Evolutionary conservation across 2,797 vertebrate genomes (phyloP), one percentile per base, ranked within the genome.

Genomic region (Pipistrellus kuhlii): DNA sequence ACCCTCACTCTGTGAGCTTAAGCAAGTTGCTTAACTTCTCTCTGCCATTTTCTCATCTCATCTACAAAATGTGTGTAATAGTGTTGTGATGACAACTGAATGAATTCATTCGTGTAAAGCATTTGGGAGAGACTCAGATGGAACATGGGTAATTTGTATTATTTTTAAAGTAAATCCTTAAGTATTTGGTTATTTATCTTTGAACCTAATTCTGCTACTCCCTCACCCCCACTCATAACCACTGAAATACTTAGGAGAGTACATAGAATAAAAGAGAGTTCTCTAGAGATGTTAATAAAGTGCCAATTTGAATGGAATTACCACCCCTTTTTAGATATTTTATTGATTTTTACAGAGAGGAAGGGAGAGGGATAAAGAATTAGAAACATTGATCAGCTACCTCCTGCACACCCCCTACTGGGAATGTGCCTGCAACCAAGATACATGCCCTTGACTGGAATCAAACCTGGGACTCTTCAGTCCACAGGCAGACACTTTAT

Each of bases 131-230:
- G 17, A 92, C 73, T 48, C 27, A 66, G 5, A 18, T 64, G 38
- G 9, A 94, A 82, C 27, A 68, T 10, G 85, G 15, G 20, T 75
- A 73, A 91, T 32, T 59, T 48, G 4, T 23, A 21, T 21, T 35
- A 77, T 44, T 82, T 94, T 84, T 38, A 75, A 81, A 86, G 69
- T 23, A 92, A 92, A 82, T 53, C 23, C 51, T 95, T 62, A 78
- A 66, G 71, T 94, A 55, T 20, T 35, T 48, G 8, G 7, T 78
- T 87, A 68, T 4, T 78, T 57, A 66, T 66, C 59, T 80, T 73
- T 68, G 35, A 25, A 30, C 17, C 20, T 71, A 55, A 48, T 93
- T 8, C 41, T 10, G 59, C 5, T 48, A 46, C 6, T 25, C 10
- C 30, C 44, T 8, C 3, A 0, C 10, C 21, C 9, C 30, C 35